Conservation (phyloP, 2,888 invertebrate species). For the Branchellion lobata region DNA sequence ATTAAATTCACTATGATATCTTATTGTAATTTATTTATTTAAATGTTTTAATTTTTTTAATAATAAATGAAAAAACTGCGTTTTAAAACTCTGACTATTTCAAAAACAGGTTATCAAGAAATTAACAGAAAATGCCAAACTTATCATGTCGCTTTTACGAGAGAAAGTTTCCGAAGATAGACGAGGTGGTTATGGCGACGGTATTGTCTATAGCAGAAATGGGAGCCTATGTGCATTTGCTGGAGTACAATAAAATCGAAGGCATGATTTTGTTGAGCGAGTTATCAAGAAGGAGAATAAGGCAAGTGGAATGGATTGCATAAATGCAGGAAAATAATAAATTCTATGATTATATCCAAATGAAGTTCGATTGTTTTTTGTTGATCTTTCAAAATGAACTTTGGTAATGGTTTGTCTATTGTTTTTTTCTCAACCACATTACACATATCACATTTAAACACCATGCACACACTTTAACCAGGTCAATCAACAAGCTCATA, state of each 20-base stretch:
- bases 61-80: too few relatives aligned
- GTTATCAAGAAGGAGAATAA: slow-evolving; percentile 91
- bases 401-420: too few relatives aligned
- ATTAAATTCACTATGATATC: background rate
- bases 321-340: too few relatives aligned
- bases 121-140: slow-evolving; percentile 53
- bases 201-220: slow-evolving; percentile 96
- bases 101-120: too few relatives aligned
- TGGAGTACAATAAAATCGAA: slow-evolving; percentile 98
- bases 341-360: too few relatives aligned
- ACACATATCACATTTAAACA: too few relatives aligned
- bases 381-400: too few relatives aligned
- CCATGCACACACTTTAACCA: too few relatives aligned
- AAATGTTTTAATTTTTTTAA: background rate
- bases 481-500: slow-evolving; percentile 98
- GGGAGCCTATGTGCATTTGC: slow-evolving; percentile 96
- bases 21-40: background rate
- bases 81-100: too few relatives aligned
- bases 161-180: slow-evolving; percentile 65
- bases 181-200: slow-evolving; percentile 99
- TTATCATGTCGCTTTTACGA: slow-evolving; percentile 57
- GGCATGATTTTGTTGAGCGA: slow-evolving; percentile 97
- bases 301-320: background rate
- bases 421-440: too few relatives aligned
- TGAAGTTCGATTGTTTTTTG: too few relatives aligned